Percentiles rank a stretch among this genome's conserved stretches.
Evolutionary conservation across 2,113 vertebrate species (phyloP).

Genomic region (Mobula hypostoma): DNA sequence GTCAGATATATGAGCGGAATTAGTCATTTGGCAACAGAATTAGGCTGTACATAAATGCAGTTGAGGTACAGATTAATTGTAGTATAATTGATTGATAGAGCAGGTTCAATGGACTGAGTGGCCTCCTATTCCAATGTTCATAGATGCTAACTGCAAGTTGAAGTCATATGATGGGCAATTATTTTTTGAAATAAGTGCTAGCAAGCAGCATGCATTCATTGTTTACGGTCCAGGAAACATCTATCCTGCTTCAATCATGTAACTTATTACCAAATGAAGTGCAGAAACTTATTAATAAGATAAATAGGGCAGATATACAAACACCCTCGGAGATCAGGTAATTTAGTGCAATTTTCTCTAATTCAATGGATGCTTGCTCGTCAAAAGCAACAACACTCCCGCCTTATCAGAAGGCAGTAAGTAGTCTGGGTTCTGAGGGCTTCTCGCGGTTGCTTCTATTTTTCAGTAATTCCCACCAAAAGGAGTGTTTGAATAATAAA

Average conservation of each 20-base stretch:
- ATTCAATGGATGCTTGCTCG: constrained; percentile 11
- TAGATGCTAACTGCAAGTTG: no score
- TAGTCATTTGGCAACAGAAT: no score
- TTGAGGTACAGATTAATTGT: background rate
- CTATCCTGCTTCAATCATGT: constrained; percentile 5
- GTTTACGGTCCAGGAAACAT: background rate
- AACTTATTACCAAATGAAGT: constrained; percentile 29
- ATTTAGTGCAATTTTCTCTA: constrained; percentile 32
- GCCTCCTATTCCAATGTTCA: background rate
- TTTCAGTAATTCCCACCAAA: background rate
- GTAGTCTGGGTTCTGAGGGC: background rate
- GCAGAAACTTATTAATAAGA: constrained; percentile 30
- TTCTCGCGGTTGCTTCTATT: background rate
- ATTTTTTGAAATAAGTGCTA: background rate
- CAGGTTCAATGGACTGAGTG: background rate
- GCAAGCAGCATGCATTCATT: background rate
- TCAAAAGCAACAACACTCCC: background rate
- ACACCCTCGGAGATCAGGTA: constrained; percentile 21
- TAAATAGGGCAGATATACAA: constrained; percentile 15
- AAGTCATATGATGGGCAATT: background rate
- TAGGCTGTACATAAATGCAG: background rate
- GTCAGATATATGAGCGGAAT: no score
- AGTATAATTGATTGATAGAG: background rate
- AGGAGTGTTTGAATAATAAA: constrained; percentile 5
- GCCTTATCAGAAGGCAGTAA: background rate